Base-by-base conservation (phyloP, 1,140 invertebrate genomes). In the Apis florea region DNA sequence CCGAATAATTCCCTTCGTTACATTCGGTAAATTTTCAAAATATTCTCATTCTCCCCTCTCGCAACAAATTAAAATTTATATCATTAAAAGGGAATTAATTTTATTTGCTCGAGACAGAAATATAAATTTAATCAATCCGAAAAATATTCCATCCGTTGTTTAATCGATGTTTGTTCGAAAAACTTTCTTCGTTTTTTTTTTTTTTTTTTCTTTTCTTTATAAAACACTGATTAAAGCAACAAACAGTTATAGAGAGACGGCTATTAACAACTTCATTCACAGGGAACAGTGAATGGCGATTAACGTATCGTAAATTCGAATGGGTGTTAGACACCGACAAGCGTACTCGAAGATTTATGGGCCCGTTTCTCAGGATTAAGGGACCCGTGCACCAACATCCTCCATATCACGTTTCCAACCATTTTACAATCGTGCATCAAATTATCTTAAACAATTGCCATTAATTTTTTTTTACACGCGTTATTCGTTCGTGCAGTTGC, bases 311-410 rank as follows among this genome's bases (percentile, higher is more conserved):
- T 56, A 56, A 56, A 71, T 26, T 53, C 53, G 56, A 71, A 26
- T n/a, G 26, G 69, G 1, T 56, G 53, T 53, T n/a, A 71, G 53
- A 71, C 53, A 31, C 19, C 19, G 26, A 31, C 53, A n/a, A 40
- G 53, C 69, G 24, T 71, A 21, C 53, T 9, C 69, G 0, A n/a
- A 54, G 69, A 71, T 71, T 71, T 71, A 71, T 71, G 3, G 69
- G 69, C n/a, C 69, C 56, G 69, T 71, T 71, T 71, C 69, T 71
- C 69, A 71, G 69, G 26, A 71, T 71, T 56, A 71, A 40, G 53
- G 26, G 40, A 56, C 12, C 47, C 2, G 26, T 56, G 26, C 40
- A 40, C 5, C 31, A 71, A 56, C 69, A 71, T 56, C 26, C 69
- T 31, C 51, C 69, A 71, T 71, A 71, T 53, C 24, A 15, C 26